Evolutionary conservation across 2,797 vertebrate species (phyloP).

Genomic region (Bradypus variegatus): DNA sequence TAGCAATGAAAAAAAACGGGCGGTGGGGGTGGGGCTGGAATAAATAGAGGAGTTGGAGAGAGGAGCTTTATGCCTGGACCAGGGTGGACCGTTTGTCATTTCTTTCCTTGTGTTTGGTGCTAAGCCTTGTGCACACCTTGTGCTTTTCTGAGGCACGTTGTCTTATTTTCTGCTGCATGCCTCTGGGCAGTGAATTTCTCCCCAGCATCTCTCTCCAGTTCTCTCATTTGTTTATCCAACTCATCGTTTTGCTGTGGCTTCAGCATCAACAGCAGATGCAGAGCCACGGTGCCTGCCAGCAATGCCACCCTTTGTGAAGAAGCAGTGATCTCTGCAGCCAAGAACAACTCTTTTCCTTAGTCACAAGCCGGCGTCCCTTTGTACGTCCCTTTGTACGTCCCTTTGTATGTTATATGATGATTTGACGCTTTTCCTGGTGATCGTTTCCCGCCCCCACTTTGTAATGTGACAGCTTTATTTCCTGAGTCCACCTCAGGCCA

Average conservation of each 20-base stretch:
- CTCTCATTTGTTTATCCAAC: neutral
- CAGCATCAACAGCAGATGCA: neutral
- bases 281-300: neutral
- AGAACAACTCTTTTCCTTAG: neutral
- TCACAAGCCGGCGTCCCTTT: neutral
- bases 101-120: neutral
- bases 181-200: neutral
- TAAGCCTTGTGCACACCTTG: neutral
- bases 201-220: neutral
- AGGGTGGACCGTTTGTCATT: neutral
- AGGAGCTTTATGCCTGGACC: neutral
- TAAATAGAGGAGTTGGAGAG: neutral
- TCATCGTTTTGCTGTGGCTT: neutral
- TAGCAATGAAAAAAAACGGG: neutral
- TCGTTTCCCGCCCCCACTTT: neutral
- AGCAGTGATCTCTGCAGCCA: neutral
- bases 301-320: neutral
- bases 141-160: neutral
- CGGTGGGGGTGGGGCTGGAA: neutral
- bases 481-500: constrained; percentile 26
- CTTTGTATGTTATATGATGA: neutral
- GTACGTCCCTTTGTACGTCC: too few species aligned
- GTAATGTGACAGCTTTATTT: constrained; percentile 51
- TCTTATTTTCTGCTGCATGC: neutral
- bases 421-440: constrained; percentile 29